phyloP scores from a whole-genome alignment of 2,113 vertebrate species.

The Synodontis membranacea region DNA sequence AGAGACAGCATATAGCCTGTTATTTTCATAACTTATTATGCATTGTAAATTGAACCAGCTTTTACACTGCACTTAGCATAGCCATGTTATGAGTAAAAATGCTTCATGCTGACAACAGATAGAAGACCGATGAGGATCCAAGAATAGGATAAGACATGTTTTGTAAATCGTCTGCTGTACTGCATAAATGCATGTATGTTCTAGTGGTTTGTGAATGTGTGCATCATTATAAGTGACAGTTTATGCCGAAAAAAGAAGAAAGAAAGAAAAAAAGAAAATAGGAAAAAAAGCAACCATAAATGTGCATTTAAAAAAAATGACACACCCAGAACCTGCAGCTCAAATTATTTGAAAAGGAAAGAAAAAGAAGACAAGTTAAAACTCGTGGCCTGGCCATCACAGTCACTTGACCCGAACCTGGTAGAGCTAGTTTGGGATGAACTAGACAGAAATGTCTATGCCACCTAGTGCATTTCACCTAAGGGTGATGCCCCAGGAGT shows the following conservation, averaged over 20 bases:
- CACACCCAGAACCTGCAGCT: too few relatives aligned
- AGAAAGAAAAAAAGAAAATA: background rate
- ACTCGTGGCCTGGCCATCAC: too few relatives aligned
- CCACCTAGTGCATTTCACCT: too few relatives aligned
- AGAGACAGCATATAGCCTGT: background rate
- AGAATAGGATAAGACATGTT: background rate
- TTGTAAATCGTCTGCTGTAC: background rate
- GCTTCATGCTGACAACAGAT: background rate
- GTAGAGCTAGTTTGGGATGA: too few relatives aligned
- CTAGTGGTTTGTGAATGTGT: background rate
- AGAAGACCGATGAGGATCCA: background rate
- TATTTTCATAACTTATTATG: background rate
- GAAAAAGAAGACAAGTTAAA: too few relatives aligned
- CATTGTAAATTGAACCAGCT: background rate
- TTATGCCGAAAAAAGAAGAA: background rate
- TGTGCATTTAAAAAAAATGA: background rate
- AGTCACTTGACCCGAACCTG: too few relatives aligned
- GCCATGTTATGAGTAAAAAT: background rate
- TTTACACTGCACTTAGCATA: constrained; percentile 5
- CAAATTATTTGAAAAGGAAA: too few relatives aligned
- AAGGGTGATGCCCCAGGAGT: too few relatives aligned
- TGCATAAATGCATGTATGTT: background rate
- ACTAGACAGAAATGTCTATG: too few relatives aligned
- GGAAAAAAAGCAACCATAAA: background rate
- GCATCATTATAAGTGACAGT: background rate